Percentiles rank a stretch among this genome's conserved stretches.
phyloP scores from a whole-genome alignment of 2,888 invertebrate species.

The Sarcophaga caerulescens region DNA sequence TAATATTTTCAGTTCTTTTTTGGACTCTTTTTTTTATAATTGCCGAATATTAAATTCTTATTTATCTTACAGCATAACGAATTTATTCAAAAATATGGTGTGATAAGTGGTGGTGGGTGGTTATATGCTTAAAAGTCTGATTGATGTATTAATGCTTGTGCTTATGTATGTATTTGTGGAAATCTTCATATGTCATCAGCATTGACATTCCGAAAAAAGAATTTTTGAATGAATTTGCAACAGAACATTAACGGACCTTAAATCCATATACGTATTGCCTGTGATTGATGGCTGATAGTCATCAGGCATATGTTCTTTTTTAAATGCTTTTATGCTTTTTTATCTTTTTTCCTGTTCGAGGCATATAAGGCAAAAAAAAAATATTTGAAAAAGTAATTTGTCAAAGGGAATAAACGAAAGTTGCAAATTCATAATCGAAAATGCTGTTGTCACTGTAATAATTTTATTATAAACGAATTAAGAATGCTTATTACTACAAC shows the following conservation, averaged over 20 bases:
- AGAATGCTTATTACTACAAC: neutral
- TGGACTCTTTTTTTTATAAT: no score
- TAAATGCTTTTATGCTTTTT: constrained; percentile 33
- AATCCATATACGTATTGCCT: neutral
- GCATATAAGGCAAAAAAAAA: constrained; percentile 11
- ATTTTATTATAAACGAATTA: constrained; percentile 9
- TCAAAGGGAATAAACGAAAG: constrained; percentile 36
- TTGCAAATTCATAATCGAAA: constrained; percentile 6
- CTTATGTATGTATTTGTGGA: neutral
- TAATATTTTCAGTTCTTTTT: no score
- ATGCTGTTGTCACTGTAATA: constrained; percentile 2
- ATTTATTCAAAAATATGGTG: no score
- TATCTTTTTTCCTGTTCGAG: neutral
- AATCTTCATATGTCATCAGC: neutral
- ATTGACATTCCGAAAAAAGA: neutral
- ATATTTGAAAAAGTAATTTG: constrained; percentile 51
- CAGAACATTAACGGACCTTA: neutral
- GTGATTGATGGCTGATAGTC: constrained; percentile 52
- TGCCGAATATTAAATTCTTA: no score
- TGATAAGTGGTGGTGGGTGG: no score
- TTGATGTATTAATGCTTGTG: no score
- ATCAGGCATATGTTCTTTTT: constrained; percentile 24
- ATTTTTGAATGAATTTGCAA: constrained; percentile 7
- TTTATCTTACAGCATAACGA: no score
- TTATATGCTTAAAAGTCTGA: no score